Base-by-base conservation (phyloP, 2,888 invertebrate genomes). In the Homarus gammarus region DNA sequence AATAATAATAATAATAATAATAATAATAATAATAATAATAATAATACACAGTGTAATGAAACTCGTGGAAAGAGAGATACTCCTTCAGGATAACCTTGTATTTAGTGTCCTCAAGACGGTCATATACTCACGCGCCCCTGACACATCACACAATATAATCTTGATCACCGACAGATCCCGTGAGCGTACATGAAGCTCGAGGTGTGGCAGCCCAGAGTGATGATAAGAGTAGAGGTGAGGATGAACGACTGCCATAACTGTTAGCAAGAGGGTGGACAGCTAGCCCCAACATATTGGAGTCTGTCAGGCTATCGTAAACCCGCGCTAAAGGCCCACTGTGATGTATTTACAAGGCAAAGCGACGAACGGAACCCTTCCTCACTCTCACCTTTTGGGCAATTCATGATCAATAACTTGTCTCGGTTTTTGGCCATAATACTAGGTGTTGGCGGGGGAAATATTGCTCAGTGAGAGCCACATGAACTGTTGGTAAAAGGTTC, bases 351-450 rank as follows among this genome's bases (percentile, higher is more conserved):
- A n/a, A 79, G 61, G 10, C 44, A 10, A 49, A 49, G 44, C 44
- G 44, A 12, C 38, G 15, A 61, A 33, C 36, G 38, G 56, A 51
- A 38, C 56, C 27, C 15, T 56, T 18, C 31, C 78, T 56, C 56
- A 18, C 78, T 56, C 49, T 27, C 78, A 56, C 56, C 27, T 40
- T 56, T 56, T 56, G 33, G 22, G 22, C 33, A 56, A 56, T 18
- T 51, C 56, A 78, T 78, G 78, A 56, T 56, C 78, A 78, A 56
- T 78, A 51, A 78, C 33, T 78, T 64, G n/a, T 27, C 27, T 64
- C 3, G 22, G 22, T 22, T n/a, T 27, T 5, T 27, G 27, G 27
- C 27, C 27, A 27, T 64, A 27, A 64, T 5, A 27, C 64, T 64
- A 8, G 64, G 56, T 64, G 27, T 27, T 27, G 64, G 27, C 12